These are phyloP conservation scores for Chaenodraco wilsoni DNA, from an alignment of 2,797 vertebrate genomes.

Conservation along the genomic window DNA sequence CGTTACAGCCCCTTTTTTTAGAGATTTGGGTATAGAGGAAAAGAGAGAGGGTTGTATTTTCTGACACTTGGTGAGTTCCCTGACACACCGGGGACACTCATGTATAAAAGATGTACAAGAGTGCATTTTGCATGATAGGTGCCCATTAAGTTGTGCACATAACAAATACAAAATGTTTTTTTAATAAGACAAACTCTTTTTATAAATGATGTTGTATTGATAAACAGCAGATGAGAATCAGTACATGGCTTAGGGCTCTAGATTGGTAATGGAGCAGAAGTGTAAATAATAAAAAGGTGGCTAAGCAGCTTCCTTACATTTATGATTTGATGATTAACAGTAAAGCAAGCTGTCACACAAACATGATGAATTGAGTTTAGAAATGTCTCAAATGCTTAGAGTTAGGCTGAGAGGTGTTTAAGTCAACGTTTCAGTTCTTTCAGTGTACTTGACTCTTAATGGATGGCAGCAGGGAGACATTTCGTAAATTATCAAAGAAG, in stretches of 20 bases:
- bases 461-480: no score
- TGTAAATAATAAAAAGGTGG: background rate
- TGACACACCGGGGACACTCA: no score
- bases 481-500: no score
- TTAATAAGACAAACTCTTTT: background rate
- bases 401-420: background rate
- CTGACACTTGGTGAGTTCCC: no score
- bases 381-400: background rate
- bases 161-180: background rate
- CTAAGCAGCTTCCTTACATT: background rate
- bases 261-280: background rate
- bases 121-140: no score
- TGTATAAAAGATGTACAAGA: no score
- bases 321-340: conserved; percentile 5
- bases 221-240: background rate
- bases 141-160: background rate
- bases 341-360: background rate
- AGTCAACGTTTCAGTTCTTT: no score
- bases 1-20: no score
- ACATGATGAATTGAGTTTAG: no score
- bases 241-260: background rate
- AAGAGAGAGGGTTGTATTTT: no score
- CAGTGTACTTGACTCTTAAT: no score
- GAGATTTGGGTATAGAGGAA: no score
- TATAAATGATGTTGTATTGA: background rate